phyloP scores from a whole-genome alignment of 2,888 invertebrate species.

The Drosophila siamana region DNA sequence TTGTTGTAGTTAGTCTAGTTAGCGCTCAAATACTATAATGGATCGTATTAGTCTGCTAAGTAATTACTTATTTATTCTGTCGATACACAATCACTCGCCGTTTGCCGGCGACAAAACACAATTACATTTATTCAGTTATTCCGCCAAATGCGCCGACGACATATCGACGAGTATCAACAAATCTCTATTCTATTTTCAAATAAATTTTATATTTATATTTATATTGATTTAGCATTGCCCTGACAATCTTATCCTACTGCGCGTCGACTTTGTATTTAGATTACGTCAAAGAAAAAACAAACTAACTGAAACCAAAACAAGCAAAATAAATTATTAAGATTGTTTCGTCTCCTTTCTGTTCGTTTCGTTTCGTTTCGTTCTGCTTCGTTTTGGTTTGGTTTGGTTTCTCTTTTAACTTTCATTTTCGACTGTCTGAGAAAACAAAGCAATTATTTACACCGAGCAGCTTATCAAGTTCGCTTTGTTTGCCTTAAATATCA shows the following conservation, averaged over 20 bases:
- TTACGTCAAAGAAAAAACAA: conserved; percentile 22
- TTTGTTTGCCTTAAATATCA: conserved; percentile 62
- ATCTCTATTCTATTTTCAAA: conserved; percentile 8
- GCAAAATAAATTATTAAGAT: conserved; percentile 24
- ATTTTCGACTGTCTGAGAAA: conserved; percentile 34
- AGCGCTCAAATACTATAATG: conserved; percentile 44
- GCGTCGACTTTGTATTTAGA: conserved; percentile 37
- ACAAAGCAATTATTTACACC: conserved; percentile 58
- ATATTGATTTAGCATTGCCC: conserved; percentile 29
- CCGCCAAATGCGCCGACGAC: background rate
- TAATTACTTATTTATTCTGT: conserved; percentile 8
- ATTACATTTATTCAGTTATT: background rate
- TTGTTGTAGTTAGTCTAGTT: conserved; percentile 51
- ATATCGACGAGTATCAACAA: conserved; percentile 11
- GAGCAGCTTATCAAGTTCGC: conserved; percentile 51
- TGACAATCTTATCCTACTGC: conserved; percentile 65
- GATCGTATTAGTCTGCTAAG: conserved; percentile 11
- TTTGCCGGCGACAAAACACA: background rate
- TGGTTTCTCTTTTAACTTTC: conserved; percentile 23
- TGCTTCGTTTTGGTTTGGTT: conserved; percentile 15
- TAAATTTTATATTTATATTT: conserved; percentile 5
- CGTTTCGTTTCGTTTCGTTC: conserved; percentile 9
- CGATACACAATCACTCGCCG: conserved; percentile 7
- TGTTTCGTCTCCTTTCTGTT: conserved; percentile 23
- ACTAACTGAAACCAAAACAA: conserved; percentile 6